Evolutionary conservation across 1,140 invertebrate species (phyloP).

Genomic region (Caerostris extrusa): DNA sequence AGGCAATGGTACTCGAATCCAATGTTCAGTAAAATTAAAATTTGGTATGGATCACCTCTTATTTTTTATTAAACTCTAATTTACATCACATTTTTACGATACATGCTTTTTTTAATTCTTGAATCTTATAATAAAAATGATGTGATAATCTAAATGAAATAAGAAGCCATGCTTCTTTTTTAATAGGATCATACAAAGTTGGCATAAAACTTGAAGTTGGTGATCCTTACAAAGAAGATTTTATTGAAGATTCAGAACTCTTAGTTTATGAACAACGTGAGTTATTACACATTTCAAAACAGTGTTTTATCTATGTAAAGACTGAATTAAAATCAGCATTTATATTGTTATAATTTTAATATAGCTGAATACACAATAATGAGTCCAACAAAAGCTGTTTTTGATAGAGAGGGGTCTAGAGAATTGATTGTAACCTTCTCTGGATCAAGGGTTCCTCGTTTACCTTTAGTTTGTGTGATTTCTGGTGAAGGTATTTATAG

Average conservation of each 20-base stretch:
- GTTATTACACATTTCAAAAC: background rate
- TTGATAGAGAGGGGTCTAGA: conserved; percentile 56
- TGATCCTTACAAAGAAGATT: conserved; percentile 42
- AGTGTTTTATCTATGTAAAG: background rate
- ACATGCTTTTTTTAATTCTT: too few species aligned
- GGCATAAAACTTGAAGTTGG: conserved; percentile 57
- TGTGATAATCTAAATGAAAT: too few species aligned
- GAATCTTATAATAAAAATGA: too few species aligned
- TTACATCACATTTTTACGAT: too few species aligned
- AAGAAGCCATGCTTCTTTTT: background rate
- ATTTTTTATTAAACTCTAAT: background rate
- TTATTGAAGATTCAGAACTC: conserved; percentile 60
- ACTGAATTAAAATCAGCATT: background rate
- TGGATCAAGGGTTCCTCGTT: conserved; percentile 58
- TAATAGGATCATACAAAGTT: conserved; percentile 53
- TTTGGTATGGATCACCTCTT: conserved; percentile 23
- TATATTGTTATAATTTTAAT: background rate
- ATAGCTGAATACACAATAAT: conserved; percentile 66
- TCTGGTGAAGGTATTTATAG: conserved; percentile 53
- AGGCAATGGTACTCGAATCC: conserved; percentile 36
- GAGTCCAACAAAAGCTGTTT: conserved; percentile 54
- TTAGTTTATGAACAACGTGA: conserved; percentile 60
- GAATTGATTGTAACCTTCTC: conserved; percentile 69
- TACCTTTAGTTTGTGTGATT: conserved; percentile 67
- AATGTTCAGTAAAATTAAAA: conserved; percentile 42